A percentile compares a stretch with the other conserved stretches of the same genome.
These are phyloP conservation scores for Lepus europaeus DNA, from an alignment of 2,113 vertebrate species.

Conservation along the genomic window DNA sequence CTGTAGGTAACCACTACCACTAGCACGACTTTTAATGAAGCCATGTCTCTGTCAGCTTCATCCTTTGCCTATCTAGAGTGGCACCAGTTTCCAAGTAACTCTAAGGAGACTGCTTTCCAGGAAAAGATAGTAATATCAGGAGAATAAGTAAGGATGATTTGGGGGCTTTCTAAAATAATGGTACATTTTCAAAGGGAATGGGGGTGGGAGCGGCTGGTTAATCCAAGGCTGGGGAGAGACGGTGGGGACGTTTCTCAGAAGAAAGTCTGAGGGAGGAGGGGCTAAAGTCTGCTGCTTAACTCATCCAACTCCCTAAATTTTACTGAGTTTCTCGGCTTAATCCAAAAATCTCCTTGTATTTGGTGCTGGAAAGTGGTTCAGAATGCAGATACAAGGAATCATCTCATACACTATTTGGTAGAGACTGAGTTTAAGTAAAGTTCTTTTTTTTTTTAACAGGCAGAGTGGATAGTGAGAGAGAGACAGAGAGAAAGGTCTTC, in stretches of 20 bases:
- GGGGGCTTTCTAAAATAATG: neutral
- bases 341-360: neutral
- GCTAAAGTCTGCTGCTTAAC: neutral
- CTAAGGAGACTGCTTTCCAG: neutral
- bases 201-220: neutral
- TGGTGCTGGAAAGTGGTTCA: neutral
- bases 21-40: neutral
- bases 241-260: neutral
- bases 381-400: neutral
- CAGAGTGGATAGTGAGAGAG: no score
- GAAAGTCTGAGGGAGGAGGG: rapidly evolving
- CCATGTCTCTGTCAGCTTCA: neutral
- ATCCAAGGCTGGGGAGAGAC: neutral
- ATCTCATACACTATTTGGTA: neutral
- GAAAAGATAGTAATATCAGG: neutral
- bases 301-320: neutral
- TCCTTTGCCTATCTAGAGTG: neutral
- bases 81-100: neutral
- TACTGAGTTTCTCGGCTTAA: neutral
- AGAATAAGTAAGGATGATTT: neutral
- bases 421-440: slow-evolving; percentile 2
- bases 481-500: no score
- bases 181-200: neutral
- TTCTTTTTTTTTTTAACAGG: neutral
- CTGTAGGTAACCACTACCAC: rapidly evolving